Base-by-base conservation (phyloP, 37 sponge, comb jelly and placozoan genomes). In the Crambe crambe region DNA sequence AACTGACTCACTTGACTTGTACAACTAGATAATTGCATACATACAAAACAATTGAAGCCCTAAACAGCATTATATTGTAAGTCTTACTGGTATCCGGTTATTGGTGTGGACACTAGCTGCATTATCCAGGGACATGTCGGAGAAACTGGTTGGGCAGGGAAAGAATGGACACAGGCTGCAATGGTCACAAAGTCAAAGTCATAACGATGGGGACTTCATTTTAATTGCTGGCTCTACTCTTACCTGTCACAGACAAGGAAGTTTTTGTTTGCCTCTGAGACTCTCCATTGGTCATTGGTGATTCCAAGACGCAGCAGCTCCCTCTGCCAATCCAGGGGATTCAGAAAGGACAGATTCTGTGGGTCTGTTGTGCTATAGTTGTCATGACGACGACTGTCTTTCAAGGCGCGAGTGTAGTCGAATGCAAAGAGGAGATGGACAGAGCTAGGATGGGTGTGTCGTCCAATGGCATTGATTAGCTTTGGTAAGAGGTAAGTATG, bases 81-180 rank as follows among this genome's bases (percentile, higher is more conserved):
- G 15, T 51, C 83, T 71, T 58, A 90, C 92, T 17, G 92, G 92
- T 1, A 87, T 42, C 36, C 92, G 67, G 84, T 83, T 75, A 70
- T 83, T 18, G 44, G 23, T 9, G 51, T 92, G 88, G 1, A 80
- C 76, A 12, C 58, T 31, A 21, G 80, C 83, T 10, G 79, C 81
- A 47, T 84, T 81, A 32, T 87, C 76, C 1, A 92, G 64, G 34
- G 73, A 70, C 9, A 25, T 38, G 76, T 92, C 88, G 37, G 70
- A 76, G 76, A 72, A 62, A 73, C 44, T 70, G 0, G 69, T 60
- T 15, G 92, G 92, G 23, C 70, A 70, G 42, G 79, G 84, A 59
- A 90, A 77, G 63, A 59, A 90, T 17, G 86, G 86, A 15, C 75
- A 60, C 23, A 80, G 56, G 75, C 89, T 89, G 56, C 5, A 27